Evolutionary conservation across 2,797 vertebrate species (phyloP), one percentile per base, ranked within the genome.

Genomic region (Oreonectes daqikongensis): DNA sequence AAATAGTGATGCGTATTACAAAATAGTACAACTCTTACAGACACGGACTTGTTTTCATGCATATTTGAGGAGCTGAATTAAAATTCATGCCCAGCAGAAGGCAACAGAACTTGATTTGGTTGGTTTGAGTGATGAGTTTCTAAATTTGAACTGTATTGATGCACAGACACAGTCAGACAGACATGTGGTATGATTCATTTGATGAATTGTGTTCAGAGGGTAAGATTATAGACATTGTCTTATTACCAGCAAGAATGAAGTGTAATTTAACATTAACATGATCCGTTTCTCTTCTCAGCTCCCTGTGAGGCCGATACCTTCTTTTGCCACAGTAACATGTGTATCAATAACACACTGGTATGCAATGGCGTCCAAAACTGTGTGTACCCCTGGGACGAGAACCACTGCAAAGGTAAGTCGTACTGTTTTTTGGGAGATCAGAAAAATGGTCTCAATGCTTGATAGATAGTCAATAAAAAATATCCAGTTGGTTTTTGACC

Each of bases 311-410:
- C 95, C 71, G 95, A 96, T 77, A 88, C 95, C 24, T 99, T 99
- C 92, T 99, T 99, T 93, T 99, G 97, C 87, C 97, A 99, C 90
- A 99, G 97, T 86, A 99, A 99, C 91, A 99, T 99, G 97, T 99
- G 97, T 87, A 99, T 99, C 86, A 99, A 99, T 90, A 97, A 95
- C 86, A 96, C 97, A 0, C 89, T 99, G 86, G 97, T 99, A 87
- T 99, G 97, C 90, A 99, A 99, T 0, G 97, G 97, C 80, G 92
- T 98, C 81, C 97, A 99, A 92, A 99, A 99, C 86, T 99, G 97
- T 77, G 97, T 99, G 55, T 99, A 99, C 85, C 97, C 97, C 71
- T 99, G 97, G 97, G 97, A 99, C 64, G 97, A 99, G 91, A 99
- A 96, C 85, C 97, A 99, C 48, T 99, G 97, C 84, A 98, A 98